These are phyloP conservation scores for Torymus texanus DNA, from an alignment of 2,888 invertebrate genomes.

Conservation along the genomic window DNA sequence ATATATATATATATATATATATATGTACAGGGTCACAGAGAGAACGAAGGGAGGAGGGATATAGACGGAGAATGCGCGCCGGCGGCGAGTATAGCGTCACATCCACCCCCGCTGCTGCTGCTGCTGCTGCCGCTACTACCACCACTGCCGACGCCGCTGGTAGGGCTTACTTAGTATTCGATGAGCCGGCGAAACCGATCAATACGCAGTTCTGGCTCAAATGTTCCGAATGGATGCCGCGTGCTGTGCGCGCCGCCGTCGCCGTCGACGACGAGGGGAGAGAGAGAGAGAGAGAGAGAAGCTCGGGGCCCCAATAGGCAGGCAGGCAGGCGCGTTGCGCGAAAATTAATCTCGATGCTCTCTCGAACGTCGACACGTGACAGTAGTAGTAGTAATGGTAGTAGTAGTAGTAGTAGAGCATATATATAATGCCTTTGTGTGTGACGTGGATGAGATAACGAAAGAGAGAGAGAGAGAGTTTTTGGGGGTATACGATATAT, in stretches of 20 bases:
- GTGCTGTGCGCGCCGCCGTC: constrained; percentile 54
- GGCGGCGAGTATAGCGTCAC: constrained; percentile 17
- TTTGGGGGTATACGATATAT: too few relatives aligned
- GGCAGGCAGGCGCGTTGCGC: constrained; percentile 60
- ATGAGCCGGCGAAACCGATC: constrained; percentile 69
- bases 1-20: too few relatives aligned
- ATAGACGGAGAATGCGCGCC: neutral
- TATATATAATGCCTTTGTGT: too few relatives aligned
- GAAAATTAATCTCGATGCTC: constrained; percentile 63
- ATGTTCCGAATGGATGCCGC: constrained; percentile 64
- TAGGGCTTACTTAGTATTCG: constrained; percentile 67
- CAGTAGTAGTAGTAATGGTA: constrained; percentile 21
- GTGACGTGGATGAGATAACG: too few relatives aligned
- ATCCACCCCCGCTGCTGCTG: constrained; percentile 34
- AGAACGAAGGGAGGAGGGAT: constrained; percentile 14
- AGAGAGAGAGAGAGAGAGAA: neutral
- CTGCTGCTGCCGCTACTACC: too few relatives aligned
- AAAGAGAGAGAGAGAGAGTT: too few relatives aligned
- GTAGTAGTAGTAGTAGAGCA: constrained; percentile 23
- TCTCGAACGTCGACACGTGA: constrained; percentile 60
- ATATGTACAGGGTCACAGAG: too few relatives aligned
- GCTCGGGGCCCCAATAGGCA: constrained; percentile 60
- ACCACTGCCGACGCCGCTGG: constrained; percentile 16
- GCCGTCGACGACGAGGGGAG: neutral
- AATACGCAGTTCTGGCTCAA: constrained; percentile 68